Conservation (phyloP, 2,888 invertebrate genomes). For the Cheilosia variabilis region DNA sequence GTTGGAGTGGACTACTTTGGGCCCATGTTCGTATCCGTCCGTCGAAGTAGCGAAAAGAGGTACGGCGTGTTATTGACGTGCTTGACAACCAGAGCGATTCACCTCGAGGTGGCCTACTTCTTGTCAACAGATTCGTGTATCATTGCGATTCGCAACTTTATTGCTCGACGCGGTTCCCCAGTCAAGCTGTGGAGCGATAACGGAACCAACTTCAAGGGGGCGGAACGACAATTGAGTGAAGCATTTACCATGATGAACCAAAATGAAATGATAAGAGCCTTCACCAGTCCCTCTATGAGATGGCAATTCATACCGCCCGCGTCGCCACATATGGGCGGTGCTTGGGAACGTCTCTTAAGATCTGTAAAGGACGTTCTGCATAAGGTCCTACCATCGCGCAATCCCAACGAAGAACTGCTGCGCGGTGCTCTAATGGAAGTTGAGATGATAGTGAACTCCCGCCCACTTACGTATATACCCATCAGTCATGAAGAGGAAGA, state of each 20-base stretch:
- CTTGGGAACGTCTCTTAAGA: too few relatives aligned
- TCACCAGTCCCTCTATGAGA: conserved; percentile 27
- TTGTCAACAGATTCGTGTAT: conserved; percentile 38
- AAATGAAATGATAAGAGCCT: conserved; percentile 11
- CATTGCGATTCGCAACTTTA: conserved; percentile 35
- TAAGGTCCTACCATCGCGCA: too few relatives aligned
- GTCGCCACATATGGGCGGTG: conserved; percentile 70
- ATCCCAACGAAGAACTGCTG: too few relatives aligned
- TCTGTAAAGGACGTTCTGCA: too few relatives aligned
- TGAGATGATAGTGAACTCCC: too few relatives aligned
- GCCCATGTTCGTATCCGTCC: too few relatives aligned
- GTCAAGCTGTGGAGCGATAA: conserved; percentile 38
- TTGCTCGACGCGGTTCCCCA: conserved; percentile 33
- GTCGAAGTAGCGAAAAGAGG: too few relatives aligned
- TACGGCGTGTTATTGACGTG: conserved; percentile 43
- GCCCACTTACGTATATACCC: too few relatives aligned
- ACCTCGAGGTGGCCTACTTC: conserved; percentile 30
- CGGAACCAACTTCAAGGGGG: conserved; percentile 42
- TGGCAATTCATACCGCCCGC: conserved; percentile 76
- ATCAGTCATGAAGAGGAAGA: too few relatives aligned
- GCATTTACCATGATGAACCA: conserved; percentile 6
- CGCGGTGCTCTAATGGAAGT: too few relatives aligned
- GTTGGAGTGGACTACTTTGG: too few relatives aligned
- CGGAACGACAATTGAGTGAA: conserved; percentile 29
- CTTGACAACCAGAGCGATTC: conserved; percentile 61